A percentile compares a stretch with the other conserved stretches of the same genome.
phyloP scores from a whole-genome alignment of 2,797 vertebrate genomes.

The Merluccius polli region DNA sequence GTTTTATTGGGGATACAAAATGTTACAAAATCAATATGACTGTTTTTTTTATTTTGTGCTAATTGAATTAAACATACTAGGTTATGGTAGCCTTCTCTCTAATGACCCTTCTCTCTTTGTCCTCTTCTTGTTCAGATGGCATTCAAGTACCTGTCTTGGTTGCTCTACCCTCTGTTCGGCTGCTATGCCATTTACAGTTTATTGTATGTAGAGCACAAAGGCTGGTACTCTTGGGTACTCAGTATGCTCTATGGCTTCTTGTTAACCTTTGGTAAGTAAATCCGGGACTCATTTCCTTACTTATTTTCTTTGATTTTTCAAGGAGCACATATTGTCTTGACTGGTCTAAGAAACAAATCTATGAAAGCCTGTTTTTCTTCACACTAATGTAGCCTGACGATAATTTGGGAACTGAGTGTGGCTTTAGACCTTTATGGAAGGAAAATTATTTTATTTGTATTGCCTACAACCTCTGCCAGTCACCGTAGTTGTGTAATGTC shows the following conservation, averaged over 20 bases:
- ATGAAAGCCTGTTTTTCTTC: neutral
- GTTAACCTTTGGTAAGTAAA: conserved; percentile 93
- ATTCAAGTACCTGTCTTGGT: conserved; percentile 92
- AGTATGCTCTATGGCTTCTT: conserved; percentile 97
- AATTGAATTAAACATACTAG: neutral
- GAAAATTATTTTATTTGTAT: neutral
- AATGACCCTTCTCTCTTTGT: neutral
- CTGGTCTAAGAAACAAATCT: neutral
- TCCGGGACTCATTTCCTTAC: neutral
- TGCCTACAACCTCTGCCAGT: neutral
- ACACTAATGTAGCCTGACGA: neutral
- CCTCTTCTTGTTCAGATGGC: conserved; percentile 82
- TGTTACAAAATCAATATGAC: too few relatives aligned
- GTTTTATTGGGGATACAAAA: neutral
- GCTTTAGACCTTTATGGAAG: neutral
- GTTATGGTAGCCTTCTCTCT: neutral
- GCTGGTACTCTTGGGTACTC: conserved; percentile 97
- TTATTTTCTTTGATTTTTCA: neutral
- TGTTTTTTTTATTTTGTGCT: too few relatives aligned
- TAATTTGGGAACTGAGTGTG: neutral
- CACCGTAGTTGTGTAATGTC: neutral
- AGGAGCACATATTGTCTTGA: neutral
- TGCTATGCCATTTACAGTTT: conserved; percentile 94
- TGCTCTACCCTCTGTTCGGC: conserved; percentile 91
- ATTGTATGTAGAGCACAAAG: conserved; percentile 95